Conservation (phyloP, 2,888 invertebrate genomes). For the Rotaria macrura region DNA sequence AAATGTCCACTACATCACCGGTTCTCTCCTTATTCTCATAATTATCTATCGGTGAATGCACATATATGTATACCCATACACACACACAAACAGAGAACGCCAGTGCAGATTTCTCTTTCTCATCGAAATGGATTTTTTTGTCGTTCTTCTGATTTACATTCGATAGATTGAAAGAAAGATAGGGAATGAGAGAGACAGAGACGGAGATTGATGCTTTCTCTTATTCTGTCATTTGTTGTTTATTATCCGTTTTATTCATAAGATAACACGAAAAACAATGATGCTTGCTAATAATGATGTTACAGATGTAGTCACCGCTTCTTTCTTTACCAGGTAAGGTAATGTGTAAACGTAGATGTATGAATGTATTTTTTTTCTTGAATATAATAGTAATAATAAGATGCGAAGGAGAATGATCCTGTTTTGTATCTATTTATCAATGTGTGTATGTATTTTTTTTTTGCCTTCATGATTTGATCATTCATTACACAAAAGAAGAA, state of each 20-base stretch:
- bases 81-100: neutral
- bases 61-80: no score
- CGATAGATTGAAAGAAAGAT: neutral
- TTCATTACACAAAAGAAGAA: no score
- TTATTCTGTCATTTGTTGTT: neutral
- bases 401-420: no score
- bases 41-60: conserved; percentile 3
- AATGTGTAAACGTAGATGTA: neutral
- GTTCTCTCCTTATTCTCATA: neutral
- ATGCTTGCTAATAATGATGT: neutral
- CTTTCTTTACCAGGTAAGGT: neutral
- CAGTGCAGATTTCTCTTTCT: conserved; percentile 1
- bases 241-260: neutral
- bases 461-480: neutral
- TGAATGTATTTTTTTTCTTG: neutral
- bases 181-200: no score
- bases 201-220: neutral
- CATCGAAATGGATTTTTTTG: neutral
- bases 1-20: neutral
- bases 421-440: neutral
- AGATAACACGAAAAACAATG: neutral
- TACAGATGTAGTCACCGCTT: neutral
- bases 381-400: neutral
- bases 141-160: conserved; percentile 1
- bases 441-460: neutral